phyloP scores from a whole-genome alignment of 2,113 vertebrate species.

The Odobenus rosmarus region DNA sequence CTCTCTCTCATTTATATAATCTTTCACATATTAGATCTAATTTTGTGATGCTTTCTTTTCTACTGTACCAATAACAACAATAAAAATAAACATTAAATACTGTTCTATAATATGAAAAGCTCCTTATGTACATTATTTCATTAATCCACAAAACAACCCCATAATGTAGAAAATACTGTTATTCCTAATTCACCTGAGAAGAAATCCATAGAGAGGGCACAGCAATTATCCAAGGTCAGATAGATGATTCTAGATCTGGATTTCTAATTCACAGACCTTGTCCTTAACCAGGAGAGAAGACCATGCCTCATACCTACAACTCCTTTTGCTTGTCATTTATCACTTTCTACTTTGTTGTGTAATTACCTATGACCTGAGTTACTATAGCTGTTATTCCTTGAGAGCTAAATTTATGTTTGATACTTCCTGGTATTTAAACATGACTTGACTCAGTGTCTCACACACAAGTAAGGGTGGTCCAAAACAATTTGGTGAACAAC shows the following conservation, averaged over 20 bases:
- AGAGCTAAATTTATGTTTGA: slow-evolving; percentile 46
- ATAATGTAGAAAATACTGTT: neutral
- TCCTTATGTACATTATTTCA: neutral
- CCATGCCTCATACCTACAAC: neutral
- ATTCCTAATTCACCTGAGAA: neutral
- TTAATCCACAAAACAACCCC: neutral
- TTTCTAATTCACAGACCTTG: neutral
- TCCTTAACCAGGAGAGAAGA: neutral
- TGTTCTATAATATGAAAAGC: neutral
- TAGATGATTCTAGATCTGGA: neutral
- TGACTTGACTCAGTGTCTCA: neutral
- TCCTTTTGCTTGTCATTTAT: neutral
- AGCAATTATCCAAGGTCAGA: neutral
- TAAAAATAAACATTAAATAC: neutral
- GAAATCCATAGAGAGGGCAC: neutral
- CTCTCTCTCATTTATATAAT: neutral
- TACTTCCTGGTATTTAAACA: slow-evolving; percentile 42
- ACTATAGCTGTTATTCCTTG: slow-evolving; percentile 30
- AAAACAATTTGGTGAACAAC: slow-evolving; percentile 39
- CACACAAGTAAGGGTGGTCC: slow-evolving; percentile 43
- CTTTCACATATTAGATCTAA: neutral
- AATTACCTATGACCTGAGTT: slow-evolving; percentile 56
- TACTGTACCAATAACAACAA: neutral
- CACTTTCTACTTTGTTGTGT: slow-evolving; percentile 27
- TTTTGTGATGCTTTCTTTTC: neutral